Evolutionary conservation across 2,797 vertebrate genomes (phyloP).

Genomic region (Dendrocincla fuliginosa): DNA sequence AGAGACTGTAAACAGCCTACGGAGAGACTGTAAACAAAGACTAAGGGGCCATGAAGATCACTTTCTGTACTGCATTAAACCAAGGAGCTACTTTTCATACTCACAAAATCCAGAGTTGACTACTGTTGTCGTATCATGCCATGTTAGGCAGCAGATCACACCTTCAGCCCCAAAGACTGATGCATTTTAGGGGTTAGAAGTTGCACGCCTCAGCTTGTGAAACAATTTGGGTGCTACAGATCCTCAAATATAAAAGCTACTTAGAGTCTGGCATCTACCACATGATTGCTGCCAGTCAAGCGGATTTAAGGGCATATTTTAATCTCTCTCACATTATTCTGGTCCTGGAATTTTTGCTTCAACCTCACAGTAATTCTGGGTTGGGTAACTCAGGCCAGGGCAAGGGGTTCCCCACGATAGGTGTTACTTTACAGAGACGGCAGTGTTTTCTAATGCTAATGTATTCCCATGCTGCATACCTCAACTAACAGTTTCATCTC

Average conservation of each 20-base stretch:
- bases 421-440: conserved; percentile 7
- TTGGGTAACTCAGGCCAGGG: not conserved
- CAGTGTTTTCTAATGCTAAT: not conserved
- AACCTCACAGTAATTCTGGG: not conserved
- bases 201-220: not conserved
- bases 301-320: conserved; percentile 31
- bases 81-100: not conserved
- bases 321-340: conserved; percentile 26
- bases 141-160: not conserved
- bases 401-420: not conserved
- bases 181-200: not conserved
- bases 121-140: not conserved
- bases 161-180: not conserved
- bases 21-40: not conserved
- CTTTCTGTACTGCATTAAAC: not conserved
- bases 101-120: not conserved
- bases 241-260: not conserved
- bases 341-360: conserved; percentile 12
- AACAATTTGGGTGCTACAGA: not conserved
- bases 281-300: conserved; percentile 11
- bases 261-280: not conserved
- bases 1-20: not conserved
- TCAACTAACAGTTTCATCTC: conserved; percentile 16
- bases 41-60: not conserved
- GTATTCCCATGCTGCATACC: not conserved